Conservation (phyloP, 2,888 invertebrate species). For the Cepaea hortensis region DNA sequence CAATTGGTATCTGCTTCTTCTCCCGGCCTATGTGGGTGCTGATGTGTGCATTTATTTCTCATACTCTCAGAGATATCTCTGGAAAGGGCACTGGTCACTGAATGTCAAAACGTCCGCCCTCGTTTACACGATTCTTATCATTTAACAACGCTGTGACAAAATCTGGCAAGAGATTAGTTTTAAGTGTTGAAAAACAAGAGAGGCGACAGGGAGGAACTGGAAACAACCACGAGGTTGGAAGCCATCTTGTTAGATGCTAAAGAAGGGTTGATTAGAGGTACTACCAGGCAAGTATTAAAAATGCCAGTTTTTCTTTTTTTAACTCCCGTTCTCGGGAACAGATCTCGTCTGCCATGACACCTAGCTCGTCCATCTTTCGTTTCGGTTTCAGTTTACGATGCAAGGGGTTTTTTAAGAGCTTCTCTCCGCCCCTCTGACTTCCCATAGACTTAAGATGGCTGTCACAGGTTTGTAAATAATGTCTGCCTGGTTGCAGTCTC, state of each 20-base stretch:
- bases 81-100: too few relatives aligned
- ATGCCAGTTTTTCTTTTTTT: neutral
- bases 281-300: neutral
- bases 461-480: constrained; percentile 24
- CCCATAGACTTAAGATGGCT: neutral
- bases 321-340: neutral
- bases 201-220: neutral
- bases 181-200: neutral
- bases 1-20: too few relatives aligned
- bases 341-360: neutral
- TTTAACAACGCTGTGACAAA: too few relatives aligned
- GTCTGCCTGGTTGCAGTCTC: neutral
- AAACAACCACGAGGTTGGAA: neutral
- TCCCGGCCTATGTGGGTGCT: too few relatives aligned
- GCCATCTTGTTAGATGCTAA: neutral
- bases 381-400: neutral
- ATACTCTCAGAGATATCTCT: too few relatives aligned
- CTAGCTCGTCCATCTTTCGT: constrained; percentile 14
- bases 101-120: too few relatives aligned
- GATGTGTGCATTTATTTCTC: too few relatives aligned
- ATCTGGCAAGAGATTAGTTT: too few relatives aligned
- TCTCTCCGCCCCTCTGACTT: neutral
- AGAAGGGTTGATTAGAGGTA: neutral
- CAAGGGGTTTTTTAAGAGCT: neutral
- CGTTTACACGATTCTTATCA: too few relatives aligned